Percentiles rank a stretch among this genome's conserved stretches.
Evolutionary conservation across 2,888 invertebrate species (phyloP).

Genomic region (Rhamnusium bicolor): DNA sequence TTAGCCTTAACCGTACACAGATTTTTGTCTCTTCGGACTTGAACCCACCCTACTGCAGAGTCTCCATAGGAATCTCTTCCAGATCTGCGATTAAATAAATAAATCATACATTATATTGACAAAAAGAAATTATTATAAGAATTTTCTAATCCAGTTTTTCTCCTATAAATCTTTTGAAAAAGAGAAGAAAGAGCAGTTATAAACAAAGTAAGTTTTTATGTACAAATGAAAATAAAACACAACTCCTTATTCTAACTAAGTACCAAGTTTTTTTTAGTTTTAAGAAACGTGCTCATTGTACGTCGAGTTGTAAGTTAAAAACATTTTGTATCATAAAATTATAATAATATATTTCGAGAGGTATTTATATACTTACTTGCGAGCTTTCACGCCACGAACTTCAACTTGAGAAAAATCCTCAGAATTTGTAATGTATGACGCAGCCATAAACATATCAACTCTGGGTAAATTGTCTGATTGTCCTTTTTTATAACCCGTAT

Average conservation of each 20-base stretch:
- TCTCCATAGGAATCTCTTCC: conserved; percentile 32
- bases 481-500: background rate
- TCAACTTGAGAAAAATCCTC: background rate
- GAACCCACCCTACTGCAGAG: conserved; percentile 29
- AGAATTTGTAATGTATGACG: background rate
- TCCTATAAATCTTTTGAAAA: no score
- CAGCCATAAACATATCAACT: background rate
- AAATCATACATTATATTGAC: no score
- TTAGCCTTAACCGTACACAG: conserved; percentile 24
- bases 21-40: conserved; percentile 19
- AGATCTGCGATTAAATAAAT: conserved; percentile 4
- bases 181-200: background rate
- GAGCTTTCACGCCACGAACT: background rate
- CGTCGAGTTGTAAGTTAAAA: background rate
- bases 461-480: background rate
- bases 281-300: no score
- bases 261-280: no score
- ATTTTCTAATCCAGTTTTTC: no score
- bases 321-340: background rate
- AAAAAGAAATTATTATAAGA: no score
- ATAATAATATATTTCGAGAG: no score
- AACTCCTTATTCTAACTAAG: no score
- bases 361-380: background rate
- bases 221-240: background rate
- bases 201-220: background rate